Conservation (phyloP, 1,140 invertebrate species). For the Leptonema lineaticorne region DNA sequence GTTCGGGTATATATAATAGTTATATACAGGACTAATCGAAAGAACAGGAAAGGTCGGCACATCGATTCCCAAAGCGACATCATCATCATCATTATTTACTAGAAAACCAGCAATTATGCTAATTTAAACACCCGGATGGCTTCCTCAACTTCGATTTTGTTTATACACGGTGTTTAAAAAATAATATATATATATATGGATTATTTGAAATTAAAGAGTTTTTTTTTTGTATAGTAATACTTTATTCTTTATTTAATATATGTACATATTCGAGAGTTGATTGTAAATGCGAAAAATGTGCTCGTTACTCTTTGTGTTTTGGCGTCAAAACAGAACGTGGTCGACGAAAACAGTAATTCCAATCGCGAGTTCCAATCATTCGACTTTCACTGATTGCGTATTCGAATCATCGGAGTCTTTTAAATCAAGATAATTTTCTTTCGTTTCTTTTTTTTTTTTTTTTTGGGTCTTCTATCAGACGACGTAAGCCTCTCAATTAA, state of each 20-base stretch:
- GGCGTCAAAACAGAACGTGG: too few species aligned
- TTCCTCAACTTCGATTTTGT: too few species aligned
- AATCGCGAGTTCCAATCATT: not conserved
- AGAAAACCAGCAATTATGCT: not conserved
- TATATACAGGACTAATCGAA: not conserved
- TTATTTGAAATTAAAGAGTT: too few species aligned
- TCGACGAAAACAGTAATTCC: not conserved
- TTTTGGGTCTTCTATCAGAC: not conserved
- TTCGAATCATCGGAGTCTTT: not conserved
- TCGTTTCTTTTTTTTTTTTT: not conserved
- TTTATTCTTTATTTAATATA: too few species aligned
- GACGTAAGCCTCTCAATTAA: too few species aligned
- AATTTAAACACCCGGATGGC: not conserved
- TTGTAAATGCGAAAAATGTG: too few species aligned
- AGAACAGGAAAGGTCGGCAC: conserved; percentile 7
- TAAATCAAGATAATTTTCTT: conserved; percentile 15
- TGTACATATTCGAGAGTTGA: too few species aligned
- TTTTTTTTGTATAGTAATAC: too few species aligned
- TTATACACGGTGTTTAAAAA: too few species aligned
- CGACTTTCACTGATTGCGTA: conserved; percentile 3
- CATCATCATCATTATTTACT: conserved; percentile 6
- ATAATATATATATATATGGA: too few species aligned
- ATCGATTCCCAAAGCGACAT: not conserved
- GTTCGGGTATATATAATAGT: too few species aligned
- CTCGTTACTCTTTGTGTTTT: too few species aligned